Conservation (phyloP, 2,113 vertebrate species). For the Heloderma charlesbogerti region DNA sequence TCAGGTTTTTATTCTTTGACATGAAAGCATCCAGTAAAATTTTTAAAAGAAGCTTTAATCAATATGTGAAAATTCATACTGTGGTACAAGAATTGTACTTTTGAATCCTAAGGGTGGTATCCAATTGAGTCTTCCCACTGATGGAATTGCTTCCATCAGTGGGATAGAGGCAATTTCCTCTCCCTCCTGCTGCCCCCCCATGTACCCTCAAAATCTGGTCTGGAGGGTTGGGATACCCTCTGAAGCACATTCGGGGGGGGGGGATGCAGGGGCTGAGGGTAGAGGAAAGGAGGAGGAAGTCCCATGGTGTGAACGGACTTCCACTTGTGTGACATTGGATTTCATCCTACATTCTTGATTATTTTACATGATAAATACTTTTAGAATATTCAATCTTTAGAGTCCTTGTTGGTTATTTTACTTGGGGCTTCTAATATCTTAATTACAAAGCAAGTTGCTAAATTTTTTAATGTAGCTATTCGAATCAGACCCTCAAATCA, state of each 20-base stretch:
- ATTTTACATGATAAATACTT: neutral
- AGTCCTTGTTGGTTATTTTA: too few species aligned
- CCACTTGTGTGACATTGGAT: neutral
- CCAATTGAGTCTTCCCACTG: neutral
- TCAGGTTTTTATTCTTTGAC: neutral
- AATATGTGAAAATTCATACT: neutral
- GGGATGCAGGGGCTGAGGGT: neutral
- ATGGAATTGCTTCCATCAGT: too few species aligned
- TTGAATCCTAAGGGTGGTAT: neutral
- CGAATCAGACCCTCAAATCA: too few species aligned
- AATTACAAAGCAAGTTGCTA: too few species aligned
- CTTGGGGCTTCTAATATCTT: too few species aligned
- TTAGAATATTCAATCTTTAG: too few species aligned
- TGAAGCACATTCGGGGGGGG: neutral
- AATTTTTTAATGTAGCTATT: too few species aligned
- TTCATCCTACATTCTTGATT: neutral
- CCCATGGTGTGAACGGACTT: neutral
- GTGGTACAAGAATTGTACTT: neutral
- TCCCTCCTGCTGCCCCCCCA: too few species aligned
- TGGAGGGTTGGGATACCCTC: neutral
- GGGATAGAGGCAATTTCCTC: too few species aligned
- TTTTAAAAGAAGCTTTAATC: conserved; percentile 3
- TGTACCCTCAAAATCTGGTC: neutral
- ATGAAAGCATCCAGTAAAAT: neutral
- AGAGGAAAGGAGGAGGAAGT: too few species aligned